Conservation (phyloP, 2,113 vertebrate genomes). For the Boleophthalmus pectinirostris region DNA sequence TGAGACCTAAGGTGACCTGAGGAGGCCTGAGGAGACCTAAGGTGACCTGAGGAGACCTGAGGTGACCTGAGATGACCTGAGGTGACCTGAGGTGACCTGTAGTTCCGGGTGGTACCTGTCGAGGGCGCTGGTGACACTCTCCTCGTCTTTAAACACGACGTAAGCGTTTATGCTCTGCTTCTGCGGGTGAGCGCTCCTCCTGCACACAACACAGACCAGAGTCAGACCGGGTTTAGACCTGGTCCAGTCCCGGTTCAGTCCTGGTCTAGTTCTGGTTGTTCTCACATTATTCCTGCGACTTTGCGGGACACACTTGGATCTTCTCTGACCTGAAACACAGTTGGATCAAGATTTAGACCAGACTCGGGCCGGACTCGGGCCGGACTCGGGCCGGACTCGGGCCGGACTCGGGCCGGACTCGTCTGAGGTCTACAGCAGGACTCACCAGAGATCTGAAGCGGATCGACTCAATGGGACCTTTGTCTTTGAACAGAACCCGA, state of each 20-base stretch:
- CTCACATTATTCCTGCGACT: conserved; percentile 89
- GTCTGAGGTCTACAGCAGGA: conserved; percentile 7
- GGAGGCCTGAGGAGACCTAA: too few relatives aligned
- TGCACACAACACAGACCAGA: conserved; percentile 52
- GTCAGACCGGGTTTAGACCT: background rate
- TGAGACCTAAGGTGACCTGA: too few relatives aligned
- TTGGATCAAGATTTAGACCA: too few relatives aligned
- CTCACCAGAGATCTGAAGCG: conserved; percentile 93
- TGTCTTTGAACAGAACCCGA: conserved; percentile 82
- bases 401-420: background rate
- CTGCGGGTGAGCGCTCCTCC: conserved; percentile 86
- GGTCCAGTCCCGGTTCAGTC: background rate
- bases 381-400: conserved; percentile 41
- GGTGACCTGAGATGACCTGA: too few relatives aligned
- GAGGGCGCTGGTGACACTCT: conserved; percentile 77
- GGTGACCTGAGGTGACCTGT: too few relatives aligned
- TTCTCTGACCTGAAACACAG: conserved; percentile 81
- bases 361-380: conserved; percentile 85
- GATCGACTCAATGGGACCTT: conserved; percentile 87
- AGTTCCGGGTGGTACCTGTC: conserved; percentile 72
- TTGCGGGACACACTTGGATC: conserved; percentile 84
- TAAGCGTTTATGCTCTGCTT: conserved; percentile 90
- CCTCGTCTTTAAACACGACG: conserved; percentile 87
- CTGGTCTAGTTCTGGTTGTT: conserved; percentile 20
- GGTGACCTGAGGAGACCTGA: too few relatives aligned